These are phyloP conservation scores for Terrapene triunguis DNA, from an alignment of 2,113 vertebrate species.

Conservation along the genomic window DNA sequence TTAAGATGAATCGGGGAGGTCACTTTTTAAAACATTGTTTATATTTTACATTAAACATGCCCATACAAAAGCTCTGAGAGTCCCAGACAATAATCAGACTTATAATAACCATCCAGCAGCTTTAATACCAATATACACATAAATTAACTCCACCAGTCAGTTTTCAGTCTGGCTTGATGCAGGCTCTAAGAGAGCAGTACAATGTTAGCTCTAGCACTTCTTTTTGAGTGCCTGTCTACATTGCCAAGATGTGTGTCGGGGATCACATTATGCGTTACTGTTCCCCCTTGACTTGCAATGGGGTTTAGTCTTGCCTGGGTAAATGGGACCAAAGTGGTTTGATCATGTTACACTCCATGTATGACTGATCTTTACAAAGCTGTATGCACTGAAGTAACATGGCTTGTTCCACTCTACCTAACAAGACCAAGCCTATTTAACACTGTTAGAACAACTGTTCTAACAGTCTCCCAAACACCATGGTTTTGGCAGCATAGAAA, in stretches of 20 bases:
- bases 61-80: slow-evolving; percentile 74
- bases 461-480: slow-evolving; percentile 49
- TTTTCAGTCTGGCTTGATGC: slow-evolving; percentile 55
- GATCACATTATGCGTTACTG: slow-evolving; percentile 21
- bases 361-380: slow-evolving; percentile 51
- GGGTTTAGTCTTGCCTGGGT: slow-evolving; percentile 4
- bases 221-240: slow-evolving; percentile 9
- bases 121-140: slow-evolving; percentile 66
- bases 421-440: slow-evolving; percentile 56
- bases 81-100: slow-evolving; percentile 48
- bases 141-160: slow-evolving; percentile 60
- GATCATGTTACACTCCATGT: slow-evolving; percentile 46
- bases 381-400: slow-evolving; percentile 45
- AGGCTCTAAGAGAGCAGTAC: slow-evolving; percentile 42
- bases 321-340: slow-evolving; percentile 15
- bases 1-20: slow-evolving; percentile 53
- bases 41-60: slow-evolving; percentile 71
- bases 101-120: slow-evolving; percentile 37
- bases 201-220: neutral
- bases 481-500: slow-evolving; percentile 63
- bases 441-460: slow-evolving; percentile 3
- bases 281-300: neutral
- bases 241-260: slow-evolving; percentile 30
- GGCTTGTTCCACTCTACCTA: slow-evolving; percentile 46
- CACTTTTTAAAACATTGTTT: slow-evolving; percentile 66